Evolutionary conservation across 2,888 invertebrate genomes (phyloP).

Genomic region (Myopa testacea): DNA sequence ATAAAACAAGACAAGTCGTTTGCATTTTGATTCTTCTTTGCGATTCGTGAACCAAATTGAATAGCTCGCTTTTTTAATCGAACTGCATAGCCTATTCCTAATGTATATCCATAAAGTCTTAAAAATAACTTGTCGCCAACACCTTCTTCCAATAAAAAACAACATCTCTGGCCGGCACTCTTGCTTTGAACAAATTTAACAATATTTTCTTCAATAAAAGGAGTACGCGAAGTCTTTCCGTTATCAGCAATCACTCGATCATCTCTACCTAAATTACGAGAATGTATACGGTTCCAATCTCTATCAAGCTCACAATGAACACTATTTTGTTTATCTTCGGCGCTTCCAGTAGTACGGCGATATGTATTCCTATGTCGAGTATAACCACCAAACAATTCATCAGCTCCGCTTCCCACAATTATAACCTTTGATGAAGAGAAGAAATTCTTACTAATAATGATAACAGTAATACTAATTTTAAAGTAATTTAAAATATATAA

Average conservation of each 20-base stretch:
- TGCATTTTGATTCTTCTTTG: conserved; percentile 90
- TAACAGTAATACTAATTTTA: too few species aligned
- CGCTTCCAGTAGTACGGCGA: conserved; percentile 71
- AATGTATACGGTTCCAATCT: conserved; percentile 88
- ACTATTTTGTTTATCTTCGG: conserved; percentile 68
- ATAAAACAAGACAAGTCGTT: conserved; percentile 75
- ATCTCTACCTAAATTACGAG: conserved; percentile 93
- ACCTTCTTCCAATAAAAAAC: conserved; percentile 73
- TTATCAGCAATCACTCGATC: conserved; percentile 93
- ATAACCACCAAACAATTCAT: conserved; percentile 97
- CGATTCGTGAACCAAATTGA: conserved; percentile 97
- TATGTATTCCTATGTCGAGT: conserved; percentile 84
- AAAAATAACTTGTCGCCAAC: conserved; percentile 94
- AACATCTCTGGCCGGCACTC: conserved; percentile 74
- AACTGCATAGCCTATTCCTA: conserved; percentile 76
- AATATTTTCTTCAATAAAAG: conserved; percentile 81
- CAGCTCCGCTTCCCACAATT: conserved; percentile 93
- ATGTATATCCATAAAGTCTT: conserved; percentile 76
- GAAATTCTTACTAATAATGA: neutral
- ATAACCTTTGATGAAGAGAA: conserved; percentile 72
- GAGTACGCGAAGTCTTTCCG: conserved; percentile 85
- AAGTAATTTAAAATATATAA: too few species aligned
- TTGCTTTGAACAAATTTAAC: conserved; percentile 75
- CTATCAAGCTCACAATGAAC: conserved; percentile 76
- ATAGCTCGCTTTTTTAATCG: conserved; percentile 90